Percentiles rank a stretch among this genome's conserved stretches.
These are phyloP conservation scores for Agrochola macilenta DNA, from an alignment of 2,888 invertebrate species.

Conservation along the genomic window DNA sequence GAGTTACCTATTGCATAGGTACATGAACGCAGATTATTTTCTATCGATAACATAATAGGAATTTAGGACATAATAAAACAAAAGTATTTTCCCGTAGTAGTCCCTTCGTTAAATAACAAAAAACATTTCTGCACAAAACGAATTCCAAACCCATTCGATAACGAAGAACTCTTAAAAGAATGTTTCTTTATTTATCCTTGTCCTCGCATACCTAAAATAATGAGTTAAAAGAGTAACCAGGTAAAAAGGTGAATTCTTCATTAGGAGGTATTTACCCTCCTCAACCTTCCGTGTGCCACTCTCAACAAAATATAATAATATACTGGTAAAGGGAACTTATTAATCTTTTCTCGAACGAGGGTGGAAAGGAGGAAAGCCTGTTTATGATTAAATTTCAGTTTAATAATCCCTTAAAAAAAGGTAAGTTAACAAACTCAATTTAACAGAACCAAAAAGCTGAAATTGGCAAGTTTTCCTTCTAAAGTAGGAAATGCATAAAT, in stretches of 20 bases:
- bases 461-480: neutral
- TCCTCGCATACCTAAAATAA: constrained; percentile 41
- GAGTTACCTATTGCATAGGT: neutral
- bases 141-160: constrained; percentile 47
- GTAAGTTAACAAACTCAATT: neutral
- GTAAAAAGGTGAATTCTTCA: constrained; percentile 54
- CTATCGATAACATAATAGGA: neutral
- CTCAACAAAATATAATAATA: constrained; percentile 37
- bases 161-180: constrained; percentile 31
- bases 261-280: constrained; percentile 31
- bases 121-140: constrained; percentile 47
- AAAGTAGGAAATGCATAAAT: neutral
- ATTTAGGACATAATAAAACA: constrained; percentile 18
- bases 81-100: constrained; percentile 15
- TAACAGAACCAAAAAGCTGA: neutral
- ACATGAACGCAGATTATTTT: neutral
- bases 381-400: constrained; percentile 6
- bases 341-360: constrained; percentile 2
- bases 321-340: constrained; percentile 14
- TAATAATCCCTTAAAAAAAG: neutral
- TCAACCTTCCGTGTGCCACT: constrained; percentile 11
- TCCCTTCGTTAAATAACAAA: constrained; percentile 13
- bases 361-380: neutral
- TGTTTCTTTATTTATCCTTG: constrained; percentile 44
- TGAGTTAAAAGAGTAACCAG: constrained; percentile 55